A percentile compares a stretch with the other conserved stretches of the same genome.
Evolutionary conservation across 2,113 vertebrate species (phyloP).

Genomic region (Istiophorus platypterus): DNA sequence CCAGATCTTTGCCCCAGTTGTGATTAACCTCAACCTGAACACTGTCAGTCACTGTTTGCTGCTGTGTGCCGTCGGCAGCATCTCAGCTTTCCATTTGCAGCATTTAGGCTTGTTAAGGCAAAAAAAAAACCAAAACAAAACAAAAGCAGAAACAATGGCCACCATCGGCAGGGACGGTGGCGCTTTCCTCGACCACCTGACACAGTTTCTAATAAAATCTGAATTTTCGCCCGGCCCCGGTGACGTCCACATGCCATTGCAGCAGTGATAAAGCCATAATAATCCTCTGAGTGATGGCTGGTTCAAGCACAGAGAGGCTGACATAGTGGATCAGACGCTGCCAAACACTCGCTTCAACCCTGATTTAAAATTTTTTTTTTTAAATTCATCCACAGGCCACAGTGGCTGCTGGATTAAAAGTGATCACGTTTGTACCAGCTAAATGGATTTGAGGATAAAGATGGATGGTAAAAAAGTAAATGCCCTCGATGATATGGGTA

Average conservation of each 20-base stretch:
- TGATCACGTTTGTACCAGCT: slow-evolving; percentile 50
- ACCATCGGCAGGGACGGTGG: too few relatives aligned
- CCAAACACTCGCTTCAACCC: slow-evolving; percentile 18
- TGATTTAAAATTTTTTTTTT: too few relatives aligned
- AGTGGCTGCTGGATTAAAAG: slow-evolving; percentile 35
- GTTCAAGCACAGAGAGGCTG: slow-evolving; percentile 13
- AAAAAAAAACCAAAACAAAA: too few relatives aligned
- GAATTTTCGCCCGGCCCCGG: background rate
- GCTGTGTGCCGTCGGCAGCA: too few relatives aligned
- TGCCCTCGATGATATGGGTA: slow-evolving; percentile 29
- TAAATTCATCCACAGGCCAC: background rate
- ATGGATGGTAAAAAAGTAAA: slow-evolving; percentile 41
- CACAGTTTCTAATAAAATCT: background rate
- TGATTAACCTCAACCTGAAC: too few relatives aligned
- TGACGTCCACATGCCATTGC: background rate
- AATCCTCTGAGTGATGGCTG: slow-evolving; percentile 26
- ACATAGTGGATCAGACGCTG: background rate
- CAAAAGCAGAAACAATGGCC: too few relatives aligned
- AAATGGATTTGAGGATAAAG: slow-evolving; percentile 56
- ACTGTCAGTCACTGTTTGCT: too few relatives aligned
- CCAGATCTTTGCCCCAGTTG: too few relatives aligned
- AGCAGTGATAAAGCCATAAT: slow-evolving; percentile 9
- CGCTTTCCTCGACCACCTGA: too few relatives aligned
- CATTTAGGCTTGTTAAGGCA: too few relatives aligned
- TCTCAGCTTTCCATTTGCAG: too few relatives aligned